Percentiles rank a stretch among this genome's conserved stretches.
Evolutionary conservation across 2,113 vertebrate genomes (phyloP).

Genomic region (Pseudolaguvia tuberculata): DNA sequence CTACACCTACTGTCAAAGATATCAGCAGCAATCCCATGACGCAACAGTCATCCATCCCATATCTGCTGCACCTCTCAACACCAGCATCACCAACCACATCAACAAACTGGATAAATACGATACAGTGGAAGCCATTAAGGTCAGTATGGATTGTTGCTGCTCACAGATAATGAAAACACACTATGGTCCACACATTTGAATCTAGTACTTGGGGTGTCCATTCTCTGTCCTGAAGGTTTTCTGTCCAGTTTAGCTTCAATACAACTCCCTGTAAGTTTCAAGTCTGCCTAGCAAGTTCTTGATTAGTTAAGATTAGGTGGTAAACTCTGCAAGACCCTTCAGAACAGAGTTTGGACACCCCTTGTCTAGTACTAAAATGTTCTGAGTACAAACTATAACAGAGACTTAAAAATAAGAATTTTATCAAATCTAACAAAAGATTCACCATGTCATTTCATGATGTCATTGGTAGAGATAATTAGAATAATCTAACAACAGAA

Average conservation of each 20-base stretch:
- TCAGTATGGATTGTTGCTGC: conserved; percentile 56
- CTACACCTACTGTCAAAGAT: conserved; percentile 93
- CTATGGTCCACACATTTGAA: not conserved
- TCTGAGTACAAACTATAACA: no score
- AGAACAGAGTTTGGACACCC: no score
- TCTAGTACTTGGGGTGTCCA: not conserved
- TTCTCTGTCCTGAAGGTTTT: not conserved
- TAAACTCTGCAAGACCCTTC: no score
- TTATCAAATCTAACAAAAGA: not conserved
- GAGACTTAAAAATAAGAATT: no score
- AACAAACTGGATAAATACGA: conserved; percentile 98
- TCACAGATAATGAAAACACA: not conserved
- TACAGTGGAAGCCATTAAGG: conserved; percentile 96
- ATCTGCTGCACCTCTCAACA: conserved; percentile 88
- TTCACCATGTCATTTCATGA: not conserved
- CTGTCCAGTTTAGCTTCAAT: no score
- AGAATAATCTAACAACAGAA: not conserved
- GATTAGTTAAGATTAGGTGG: no score
- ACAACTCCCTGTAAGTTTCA: no score
- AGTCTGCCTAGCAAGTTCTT: no score
- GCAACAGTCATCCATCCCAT: conserved; percentile 96
- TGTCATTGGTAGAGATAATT: not conserved
- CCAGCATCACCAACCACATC: conserved; percentile 97
- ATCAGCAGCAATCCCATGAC: conserved; percentile 91
- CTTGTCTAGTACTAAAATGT: no score